Conservation (phyloP, 2,797 vertebrate genomes). For the Lagocephalus sceleratus region DNA sequence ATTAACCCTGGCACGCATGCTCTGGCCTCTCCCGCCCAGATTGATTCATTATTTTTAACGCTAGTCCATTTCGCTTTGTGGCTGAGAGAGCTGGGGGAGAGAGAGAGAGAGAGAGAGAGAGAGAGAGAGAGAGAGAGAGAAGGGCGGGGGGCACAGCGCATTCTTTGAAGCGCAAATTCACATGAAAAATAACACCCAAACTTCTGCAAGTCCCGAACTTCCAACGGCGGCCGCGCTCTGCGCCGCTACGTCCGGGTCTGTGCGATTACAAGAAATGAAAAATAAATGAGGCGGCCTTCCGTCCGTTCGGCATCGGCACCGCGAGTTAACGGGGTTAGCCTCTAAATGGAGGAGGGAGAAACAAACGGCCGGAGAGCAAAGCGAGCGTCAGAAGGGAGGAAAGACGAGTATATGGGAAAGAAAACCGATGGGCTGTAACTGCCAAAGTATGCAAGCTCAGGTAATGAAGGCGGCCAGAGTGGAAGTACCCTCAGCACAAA, state of each 20-base stretch:
- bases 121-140: no score
- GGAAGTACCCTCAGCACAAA: conserved; percentile 33
- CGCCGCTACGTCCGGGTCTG: conserved; percentile 9
- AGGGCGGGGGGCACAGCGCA: no score
- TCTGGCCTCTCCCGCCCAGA: conserved; percentile 18
- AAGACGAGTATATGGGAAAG: background rate
- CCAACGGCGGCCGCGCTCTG: conserved; percentile 9
- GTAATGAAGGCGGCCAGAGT: conserved; percentile 45
- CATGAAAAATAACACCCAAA: conserved; percentile 6
- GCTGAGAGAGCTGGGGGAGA: conserved; percentile 1
- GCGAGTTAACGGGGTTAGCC: conserved; percentile 1
- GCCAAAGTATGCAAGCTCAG: background rate
- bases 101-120: no score
- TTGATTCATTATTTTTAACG: conserved; percentile 40
- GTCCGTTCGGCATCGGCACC: background rate
- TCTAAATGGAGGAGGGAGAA: background rate
- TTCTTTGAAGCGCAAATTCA: no score
- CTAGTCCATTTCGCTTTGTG: conserved; percentile 19
- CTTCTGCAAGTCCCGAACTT: conserved; percentile 1
- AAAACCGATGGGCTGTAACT: background rate
- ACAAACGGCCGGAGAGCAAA: no score
- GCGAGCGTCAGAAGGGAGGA: background rate
- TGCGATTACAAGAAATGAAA: no score
- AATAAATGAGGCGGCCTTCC: background rate
- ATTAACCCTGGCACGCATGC: conserved; percentile 6